Base-by-base conservation (phyloP, 2,113 vertebrate species). In the Steatornis caripensis region DNA sequence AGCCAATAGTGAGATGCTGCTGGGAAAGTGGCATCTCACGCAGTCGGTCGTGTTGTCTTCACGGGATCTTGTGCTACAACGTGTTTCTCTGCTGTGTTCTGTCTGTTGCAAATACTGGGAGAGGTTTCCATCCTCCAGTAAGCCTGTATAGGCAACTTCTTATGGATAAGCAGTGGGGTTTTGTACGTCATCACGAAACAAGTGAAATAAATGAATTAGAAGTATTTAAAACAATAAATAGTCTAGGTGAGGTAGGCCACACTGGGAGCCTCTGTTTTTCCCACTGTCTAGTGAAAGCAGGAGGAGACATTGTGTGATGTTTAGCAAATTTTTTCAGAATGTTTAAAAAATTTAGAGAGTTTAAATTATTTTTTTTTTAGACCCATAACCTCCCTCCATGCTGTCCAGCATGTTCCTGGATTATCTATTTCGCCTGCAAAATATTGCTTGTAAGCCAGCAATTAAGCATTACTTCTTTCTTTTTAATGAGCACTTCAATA, bases 261-360 rank as follows among this genome's bases (percentile, higher is more conserved):
- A 1, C 2, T 18, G 30, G 15, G 10, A 57, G 15, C 19, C 32
- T 87, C 24, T 61, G 5, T 21, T 94, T 70, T 89, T 69, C 29
- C 32, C 10, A 6, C 74, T 19, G 5, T 10, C 15, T 72, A 55
- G 16, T 1, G 9, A 45, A 76, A 83, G 20, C 11, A 76, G 11
- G n/a, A 54, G n/a, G 12, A 71, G 12, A 58, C 2, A 2, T 61
- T 85, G 15, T 79, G 36, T 0, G 1, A 46, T 2, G 2, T 76
- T 79, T 45, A 74, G 10, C 18, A 34, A 37, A 4, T 66, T 27
- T 54, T 54, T 68, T 78, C 27, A 72, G 19, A 68, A 65, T 2
- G 10, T 24, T 68, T 43, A 32, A 76, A 79, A 57, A 65, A 14
- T 30, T 7, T 27, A 41, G 13, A 22, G 13, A 45, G 5, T 39